These are phyloP conservation scores for Aplidium turbinatum DNA, from an alignment of 23 tunicate species.

Conservation along the genomic window DNA sequence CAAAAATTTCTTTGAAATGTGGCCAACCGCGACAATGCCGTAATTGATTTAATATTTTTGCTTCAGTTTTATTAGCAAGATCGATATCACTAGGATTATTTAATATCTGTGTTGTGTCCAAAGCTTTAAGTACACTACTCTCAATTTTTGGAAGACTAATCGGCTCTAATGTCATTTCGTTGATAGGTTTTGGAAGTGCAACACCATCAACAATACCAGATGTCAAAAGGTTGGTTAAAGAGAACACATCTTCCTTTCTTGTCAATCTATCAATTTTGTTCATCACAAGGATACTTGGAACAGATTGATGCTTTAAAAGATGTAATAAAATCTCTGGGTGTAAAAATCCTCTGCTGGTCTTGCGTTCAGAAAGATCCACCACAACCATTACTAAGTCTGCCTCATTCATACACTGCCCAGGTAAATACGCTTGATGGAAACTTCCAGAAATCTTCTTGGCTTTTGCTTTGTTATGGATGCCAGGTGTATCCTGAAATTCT, in stretches of 20 bases:
- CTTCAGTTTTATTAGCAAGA: conserved; percentile 46
- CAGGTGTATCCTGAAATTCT: conserved; percentile 86
- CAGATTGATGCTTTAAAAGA: conserved; percentile 40
- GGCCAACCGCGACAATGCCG: conserved; percentile 80
- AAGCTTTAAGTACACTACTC: conserved; percentile 40
- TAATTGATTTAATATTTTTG: conserved; percentile 54
- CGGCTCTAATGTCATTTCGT: not conserved
- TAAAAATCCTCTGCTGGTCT: conserved; percentile 51
- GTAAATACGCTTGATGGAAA: conserved; percentile 5
- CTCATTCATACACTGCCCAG: conserved; percentile 25
- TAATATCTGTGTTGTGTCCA: not conserved
- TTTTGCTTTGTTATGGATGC: conserved; percentile 53
- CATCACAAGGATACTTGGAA: conserved; percentile 72
- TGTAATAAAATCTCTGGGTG: conserved; percentile 73
- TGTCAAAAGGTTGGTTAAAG: conserved; percentile 25
- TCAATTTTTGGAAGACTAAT: conserved; percentile 45
- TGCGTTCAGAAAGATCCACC: conserved; percentile 55
- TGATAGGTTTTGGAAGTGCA: not conserved
- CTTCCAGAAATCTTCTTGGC: conserved; percentile 40
- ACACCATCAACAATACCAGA: conserved; percentile 39
- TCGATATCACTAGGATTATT: conserved; percentile 18
- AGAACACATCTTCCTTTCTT: conserved; percentile 2
- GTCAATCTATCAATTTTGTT: conserved; percentile 60
- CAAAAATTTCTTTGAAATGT: conserved; percentile 85
- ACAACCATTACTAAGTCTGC: conserved; percentile 76